Evolutionary conservation across 30 jellyfish, hydroid and myxozoan species (phyloP), one percentile per base, ranked within the genome.

Genomic region (Aurelia sp.): DNA sequence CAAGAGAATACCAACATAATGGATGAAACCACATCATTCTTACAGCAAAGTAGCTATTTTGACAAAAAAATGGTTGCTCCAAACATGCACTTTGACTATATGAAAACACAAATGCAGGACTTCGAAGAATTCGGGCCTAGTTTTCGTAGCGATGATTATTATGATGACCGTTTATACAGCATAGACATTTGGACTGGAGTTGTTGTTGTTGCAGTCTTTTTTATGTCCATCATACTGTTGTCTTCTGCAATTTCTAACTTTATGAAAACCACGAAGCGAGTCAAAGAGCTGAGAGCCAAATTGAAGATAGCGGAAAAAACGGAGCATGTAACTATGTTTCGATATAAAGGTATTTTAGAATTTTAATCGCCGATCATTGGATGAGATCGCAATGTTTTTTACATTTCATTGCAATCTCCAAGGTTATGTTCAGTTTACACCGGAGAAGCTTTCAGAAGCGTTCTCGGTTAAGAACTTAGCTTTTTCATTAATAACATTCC

Each of bases 101-200:
- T 81, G 84, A 27, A 52, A 51, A 63, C 53, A 38, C 84, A 67
- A 12, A 24, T 51, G 84, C 63, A 81, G 5, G 84, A 51, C 53
- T 80, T 80, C 30, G 67, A 63, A 35, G 84, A 81, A 69, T 81
- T 81, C 72, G 91, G 84, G 16, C 91, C 91, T 5, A 33, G 71
- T 55, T 81, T 48, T 44, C 19, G 21, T 8, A 51, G 8, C n/a
- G 73, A 48, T 24, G 85, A 67, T 27, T 33, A 67, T 20, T 44
- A 69, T 21, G 84, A 81, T 13, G 72, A 44, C 80, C 19, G 63
- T 11, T 3, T 72, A 10, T 35, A n/a, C 57, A 30, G 30, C 10
- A 30, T 51, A 15, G 91, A 81, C 51, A 57, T 51, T 0, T 73
- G 76, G 38, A 21, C 63, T 17, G 74, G 77, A 2, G 33, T 68